Conservation (phyloP, 1,140 invertebrate genomes). For the Plutomurus gul region DNA sequence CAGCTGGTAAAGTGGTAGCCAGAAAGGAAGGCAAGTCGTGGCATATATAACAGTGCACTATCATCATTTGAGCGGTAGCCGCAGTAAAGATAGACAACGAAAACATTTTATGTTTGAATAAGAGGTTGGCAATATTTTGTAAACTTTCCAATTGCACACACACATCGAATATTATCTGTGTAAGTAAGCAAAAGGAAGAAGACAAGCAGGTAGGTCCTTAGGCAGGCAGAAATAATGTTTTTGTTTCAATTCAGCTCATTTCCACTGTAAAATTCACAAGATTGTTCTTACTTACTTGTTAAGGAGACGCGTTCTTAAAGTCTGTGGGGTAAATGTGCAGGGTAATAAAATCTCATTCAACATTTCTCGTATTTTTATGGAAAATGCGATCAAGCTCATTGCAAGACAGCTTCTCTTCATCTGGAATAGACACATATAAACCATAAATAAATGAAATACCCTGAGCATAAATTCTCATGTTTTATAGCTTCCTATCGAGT, state of each 20-base stretch:
- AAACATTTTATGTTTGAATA: not conserved
- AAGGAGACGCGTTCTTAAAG: not conserved
- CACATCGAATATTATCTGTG: not conserved
- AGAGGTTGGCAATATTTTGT: not conserved
- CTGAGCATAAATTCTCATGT: conserved; percentile 12
- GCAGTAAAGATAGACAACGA: conserved; percentile 17
- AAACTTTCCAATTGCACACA: conserved; percentile 2
- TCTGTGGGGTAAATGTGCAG: conserved; percentile 26
- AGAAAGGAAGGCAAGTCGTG: conserved; percentile 22
- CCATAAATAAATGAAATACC: not conserved
- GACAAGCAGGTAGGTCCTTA: conserved; percentile 17
- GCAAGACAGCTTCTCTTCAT: not conserved
- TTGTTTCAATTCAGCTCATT: conserved; percentile 27
- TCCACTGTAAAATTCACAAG: not conserved
- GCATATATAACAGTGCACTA: conserved; percentile 16
- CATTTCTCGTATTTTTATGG: conserved; percentile 27
- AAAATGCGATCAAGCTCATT: conserved; percentile 29
- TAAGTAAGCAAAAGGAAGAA: not conserved
- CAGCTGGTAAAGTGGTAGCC: conserved; percentile 7
- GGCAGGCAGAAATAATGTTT: conserved; percentile 25
- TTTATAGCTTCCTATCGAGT: conserved; percentile 28
- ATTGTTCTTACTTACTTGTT: not conserved
- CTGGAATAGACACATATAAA: not conserved
- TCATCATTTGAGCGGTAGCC: too few species aligned
- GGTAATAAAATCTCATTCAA: conserved; percentile 17